A percentile compares a stretch with the other conserved stretches of the same genome.
phyloP scores from a whole-genome alignment of 2,797 vertebrate species.

The Pantherophis alleghaniensis region DNA sequence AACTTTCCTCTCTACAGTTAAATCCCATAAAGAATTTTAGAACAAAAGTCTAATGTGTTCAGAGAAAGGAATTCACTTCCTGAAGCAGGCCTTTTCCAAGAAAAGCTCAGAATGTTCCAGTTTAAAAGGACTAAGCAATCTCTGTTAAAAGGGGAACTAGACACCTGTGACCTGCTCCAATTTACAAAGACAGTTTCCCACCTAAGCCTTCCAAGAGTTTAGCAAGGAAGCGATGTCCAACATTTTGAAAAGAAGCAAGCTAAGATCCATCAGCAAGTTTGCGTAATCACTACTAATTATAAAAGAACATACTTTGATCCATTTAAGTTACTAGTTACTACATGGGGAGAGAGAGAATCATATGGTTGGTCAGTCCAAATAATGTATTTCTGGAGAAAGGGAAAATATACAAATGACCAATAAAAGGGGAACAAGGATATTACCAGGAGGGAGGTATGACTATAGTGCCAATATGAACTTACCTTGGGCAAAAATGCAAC shows the following conservation, averaged over 20 bases:
- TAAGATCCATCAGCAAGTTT: background rate
- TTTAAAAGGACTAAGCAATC: background rate
- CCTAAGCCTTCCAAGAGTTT: background rate
- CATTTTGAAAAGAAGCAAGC: background rate
- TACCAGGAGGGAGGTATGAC: background rate
- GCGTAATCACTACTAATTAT: background rate
- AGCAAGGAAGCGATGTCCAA: background rate
- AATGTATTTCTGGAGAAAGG: background rate
- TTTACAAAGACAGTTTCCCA: background rate
- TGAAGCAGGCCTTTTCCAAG: background rate
- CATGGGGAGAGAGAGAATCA: background rate
- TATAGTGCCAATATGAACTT: background rate
- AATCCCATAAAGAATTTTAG: background rate
- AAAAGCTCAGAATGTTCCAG: background rate
- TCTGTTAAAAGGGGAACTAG: background rate
- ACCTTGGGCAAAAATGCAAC: rapidly evolving
- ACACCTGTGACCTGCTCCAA: background rate
- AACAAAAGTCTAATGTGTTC: background rate
- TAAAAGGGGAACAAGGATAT: background rate
- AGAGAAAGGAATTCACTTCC: background rate
- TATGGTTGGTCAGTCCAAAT: background rate
- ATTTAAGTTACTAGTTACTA: background rate
- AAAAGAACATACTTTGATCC: background rate
- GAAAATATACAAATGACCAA: background rate
- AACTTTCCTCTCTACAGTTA: background rate